phyloP scores from a whole-genome alignment of 2,797 vertebrate genomes.

The Podarcis lilfordi region DNA sequence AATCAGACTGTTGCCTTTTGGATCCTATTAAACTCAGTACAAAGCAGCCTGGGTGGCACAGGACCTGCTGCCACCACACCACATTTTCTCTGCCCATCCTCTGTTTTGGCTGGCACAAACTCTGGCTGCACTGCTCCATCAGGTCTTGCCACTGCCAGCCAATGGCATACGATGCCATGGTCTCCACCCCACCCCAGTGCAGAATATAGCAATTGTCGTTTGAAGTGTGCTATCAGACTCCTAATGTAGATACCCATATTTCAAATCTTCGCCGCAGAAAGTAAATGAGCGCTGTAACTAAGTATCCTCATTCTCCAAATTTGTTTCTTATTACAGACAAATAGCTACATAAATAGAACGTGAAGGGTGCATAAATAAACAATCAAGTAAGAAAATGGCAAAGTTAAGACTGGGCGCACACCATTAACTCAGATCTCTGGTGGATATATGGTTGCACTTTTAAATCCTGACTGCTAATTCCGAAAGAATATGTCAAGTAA shows the following conservation, averaged over 20 bases:
- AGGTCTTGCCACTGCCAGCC: too few species aligned
- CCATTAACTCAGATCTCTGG: conserved; percentile 20
- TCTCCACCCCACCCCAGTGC: too few species aligned
- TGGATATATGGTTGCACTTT: background rate
- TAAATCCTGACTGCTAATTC: conserved; percentile 11
- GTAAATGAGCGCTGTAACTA: background rate
- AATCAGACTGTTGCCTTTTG: too few species aligned
- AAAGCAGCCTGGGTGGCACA: too few species aligned
- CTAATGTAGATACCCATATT: background rate
- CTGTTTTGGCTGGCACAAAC: too few species aligned
- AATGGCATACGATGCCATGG: too few species aligned
- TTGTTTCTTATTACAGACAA: conserved; percentile 16
- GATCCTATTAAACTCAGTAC: too few species aligned
- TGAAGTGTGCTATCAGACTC: background rate
- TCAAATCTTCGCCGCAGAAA: background rate
- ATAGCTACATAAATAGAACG: conserved; percentile 21
- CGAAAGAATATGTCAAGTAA: conserved; percentile 32
- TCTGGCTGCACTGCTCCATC: too few species aligned
- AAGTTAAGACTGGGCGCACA: conserved; percentile 15
- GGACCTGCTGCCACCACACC: too few species aligned
- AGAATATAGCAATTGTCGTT: too few species aligned
- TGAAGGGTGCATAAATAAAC: conserved; percentile 25
- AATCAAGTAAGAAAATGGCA: conserved; percentile 24
- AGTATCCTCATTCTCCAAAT: background rate
- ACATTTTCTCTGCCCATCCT: too few species aligned